Evolutionary conservation across 2,797 vertebrate genomes (phyloP).

Genomic region (Manis javanica): DNA sequence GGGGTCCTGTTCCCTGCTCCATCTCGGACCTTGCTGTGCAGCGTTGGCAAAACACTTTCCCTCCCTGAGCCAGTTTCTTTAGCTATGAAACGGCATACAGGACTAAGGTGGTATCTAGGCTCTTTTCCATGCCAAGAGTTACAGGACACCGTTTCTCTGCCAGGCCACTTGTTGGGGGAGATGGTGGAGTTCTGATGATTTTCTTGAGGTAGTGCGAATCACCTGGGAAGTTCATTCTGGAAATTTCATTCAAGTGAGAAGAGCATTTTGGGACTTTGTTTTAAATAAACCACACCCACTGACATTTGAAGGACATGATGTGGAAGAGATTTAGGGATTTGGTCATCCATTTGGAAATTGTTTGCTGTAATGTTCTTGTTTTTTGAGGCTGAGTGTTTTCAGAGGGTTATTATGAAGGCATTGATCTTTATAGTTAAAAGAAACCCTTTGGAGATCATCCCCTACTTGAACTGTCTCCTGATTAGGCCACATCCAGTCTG

Average conservation of each 20-base stretch:
- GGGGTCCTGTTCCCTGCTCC: background rate
- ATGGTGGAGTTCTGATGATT: background rate
- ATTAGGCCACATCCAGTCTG: background rate
- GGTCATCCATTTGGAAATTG: conserved; percentile 36
- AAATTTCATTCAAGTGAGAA: conserved; percentile 40
- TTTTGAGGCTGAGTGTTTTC: conserved; percentile 31
- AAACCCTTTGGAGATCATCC: background rate
- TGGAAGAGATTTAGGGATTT: conserved; percentile 1
- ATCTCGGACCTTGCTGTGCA: background rate
- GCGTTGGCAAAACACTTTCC: background rate
- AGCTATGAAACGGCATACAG: background rate
- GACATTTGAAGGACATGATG: background rate
- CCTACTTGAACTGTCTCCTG: background rate
- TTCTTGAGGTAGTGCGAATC: conserved; percentile 34
- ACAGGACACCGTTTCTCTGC: background rate
- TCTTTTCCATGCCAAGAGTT: background rate
- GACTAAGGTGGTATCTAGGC: background rate
- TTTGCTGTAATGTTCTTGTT: conserved; percentile 26
- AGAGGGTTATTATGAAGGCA: conserved; percentile 18
- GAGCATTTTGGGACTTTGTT: background rate
- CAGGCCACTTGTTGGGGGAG: background rate
- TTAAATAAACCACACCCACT: background rate
- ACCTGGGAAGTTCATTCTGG: background rate
- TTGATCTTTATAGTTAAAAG: conserved; percentile 35
- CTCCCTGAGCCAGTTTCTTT: background rate